Percentiles rank a stretch among this genome's conserved stretches.
Evolutionary conservation across 2,797 vertebrate genomes (phyloP).

Genomic region (Phrynocephalus forsythii): DNA sequence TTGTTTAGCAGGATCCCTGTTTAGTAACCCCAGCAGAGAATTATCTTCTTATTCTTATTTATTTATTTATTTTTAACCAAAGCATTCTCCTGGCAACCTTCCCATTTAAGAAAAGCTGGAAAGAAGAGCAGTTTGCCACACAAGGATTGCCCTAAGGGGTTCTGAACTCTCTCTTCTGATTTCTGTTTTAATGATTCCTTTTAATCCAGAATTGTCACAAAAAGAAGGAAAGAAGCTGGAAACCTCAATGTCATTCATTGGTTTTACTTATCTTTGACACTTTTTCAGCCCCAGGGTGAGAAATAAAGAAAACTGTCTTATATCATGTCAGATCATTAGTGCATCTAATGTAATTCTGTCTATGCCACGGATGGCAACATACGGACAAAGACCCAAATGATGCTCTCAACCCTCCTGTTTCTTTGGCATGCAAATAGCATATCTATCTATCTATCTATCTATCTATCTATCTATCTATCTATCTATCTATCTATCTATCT

Average conservation of each 20-base stretch:
- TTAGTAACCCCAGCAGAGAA: slow-evolving; percentile 8
- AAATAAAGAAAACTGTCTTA: neutral
- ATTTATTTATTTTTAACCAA: neutral
- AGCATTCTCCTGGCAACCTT: neutral
- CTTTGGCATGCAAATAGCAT: too few relatives aligned
- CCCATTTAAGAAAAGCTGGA: neutral
- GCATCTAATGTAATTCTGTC: neutral
- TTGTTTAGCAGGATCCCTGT: slow-evolving; percentile 18
- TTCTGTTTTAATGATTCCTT: neutral
- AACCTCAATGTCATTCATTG: neutral
- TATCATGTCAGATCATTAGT: neutral
- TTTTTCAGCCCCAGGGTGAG: neutral
- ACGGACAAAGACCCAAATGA: too few relatives aligned
- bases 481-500: too few relatives aligned
- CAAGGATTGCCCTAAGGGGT: neutral
- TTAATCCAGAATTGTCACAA: neutral
- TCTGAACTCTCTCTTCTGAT: neutral
- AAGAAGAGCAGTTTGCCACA: slow-evolving; percentile 7
- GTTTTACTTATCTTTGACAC: too few relatives aligned
- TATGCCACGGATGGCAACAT: too few relatives aligned
- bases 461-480: too few relatives aligned
- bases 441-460: too few relatives aligned
- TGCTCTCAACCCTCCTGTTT: too few relatives aligned
- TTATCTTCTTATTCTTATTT: neutral
- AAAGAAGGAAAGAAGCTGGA: neutral